Conservation (phyloP, 2,888 invertebrate genomes). For the Xylota sylvarum region DNA sequence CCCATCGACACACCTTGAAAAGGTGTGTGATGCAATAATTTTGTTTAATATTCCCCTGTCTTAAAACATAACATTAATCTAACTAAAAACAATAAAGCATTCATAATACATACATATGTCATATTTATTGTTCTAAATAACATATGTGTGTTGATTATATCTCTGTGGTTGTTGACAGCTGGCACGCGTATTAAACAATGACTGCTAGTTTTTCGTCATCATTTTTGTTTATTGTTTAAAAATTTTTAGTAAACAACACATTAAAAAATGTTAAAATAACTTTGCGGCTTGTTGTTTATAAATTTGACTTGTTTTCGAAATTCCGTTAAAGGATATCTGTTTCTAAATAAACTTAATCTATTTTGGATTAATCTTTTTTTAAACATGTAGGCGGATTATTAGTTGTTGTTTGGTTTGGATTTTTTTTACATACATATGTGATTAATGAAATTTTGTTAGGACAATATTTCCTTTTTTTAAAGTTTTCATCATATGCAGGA, state of each 20-base stretch:
- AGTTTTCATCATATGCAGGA: neutral
- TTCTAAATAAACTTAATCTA: neutral
- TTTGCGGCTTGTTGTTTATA: conserved; percentile 13
- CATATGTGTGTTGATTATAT: neutral
- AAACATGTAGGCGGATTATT: neutral
- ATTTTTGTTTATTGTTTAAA: conserved; percentile 17
- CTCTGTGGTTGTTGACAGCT: conserved; percentile 32
- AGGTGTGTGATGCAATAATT: neutral
- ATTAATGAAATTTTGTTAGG: neutral
- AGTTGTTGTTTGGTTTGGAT: neutral
- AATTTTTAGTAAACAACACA: conserved; percentile 12
- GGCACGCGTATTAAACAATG: conserved; percentile 42
- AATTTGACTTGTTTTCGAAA: neutral
- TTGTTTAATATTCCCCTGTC: neutral
- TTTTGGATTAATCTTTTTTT: neutral
- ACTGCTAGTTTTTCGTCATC: neutral
- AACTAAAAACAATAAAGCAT: conserved; percentile 6
- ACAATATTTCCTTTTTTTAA: neutral
- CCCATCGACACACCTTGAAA: neutral
- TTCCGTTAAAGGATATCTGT: neutral
- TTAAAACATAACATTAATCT: neutral
- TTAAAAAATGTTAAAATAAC: conserved; percentile 8
- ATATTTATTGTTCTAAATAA: neutral
- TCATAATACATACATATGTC: neutral
- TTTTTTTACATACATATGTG: neutral